Evolutionary conservation across 2,797 vertebrate genomes (phyloP).

Genomic region (Bufotes viridis): DNA sequence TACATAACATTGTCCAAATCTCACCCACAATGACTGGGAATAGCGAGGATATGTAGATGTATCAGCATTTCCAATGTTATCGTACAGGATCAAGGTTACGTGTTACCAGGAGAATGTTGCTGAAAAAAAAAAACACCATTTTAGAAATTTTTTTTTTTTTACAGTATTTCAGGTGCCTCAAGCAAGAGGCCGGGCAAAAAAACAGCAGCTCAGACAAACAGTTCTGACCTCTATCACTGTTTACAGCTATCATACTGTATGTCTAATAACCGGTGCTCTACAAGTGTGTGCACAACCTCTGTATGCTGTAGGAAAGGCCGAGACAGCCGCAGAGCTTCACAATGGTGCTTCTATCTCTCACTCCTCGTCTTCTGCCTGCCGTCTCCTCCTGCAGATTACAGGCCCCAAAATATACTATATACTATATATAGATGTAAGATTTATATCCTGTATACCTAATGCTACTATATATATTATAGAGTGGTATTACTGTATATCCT

Average conservation of each 20-base stretch:
- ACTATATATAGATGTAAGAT: slow-evolving; percentile 14
- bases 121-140: not conserved
- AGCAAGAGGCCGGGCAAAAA: slow-evolving; percentile 84
- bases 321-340: not conserved
- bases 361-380: not conserved
- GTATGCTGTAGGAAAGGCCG: not conserved
- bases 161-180: slow-evolving; percentile 90
- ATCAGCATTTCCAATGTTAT: slow-evolving; percentile 1
- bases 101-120: slow-evolving; percentile 11
- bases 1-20: not conserved
- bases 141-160: slow-evolving; percentile 70
- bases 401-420: not conserved
- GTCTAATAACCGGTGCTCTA: slow-evolving; percentile 78
- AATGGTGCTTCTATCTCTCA: slow-evolving; percentile 24
- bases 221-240: slow-evolving; percentile 90
- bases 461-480: slow-evolving; percentile 27
- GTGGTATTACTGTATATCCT: not conserved
- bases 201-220: slow-evolving; percentile 85
- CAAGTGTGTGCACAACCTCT: slow-evolving; percentile 53
- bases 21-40: not conserved
- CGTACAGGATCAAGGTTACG: slow-evolving; percentile 37
- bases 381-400: not conserved
- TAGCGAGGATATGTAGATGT: not conserved
- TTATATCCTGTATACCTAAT: slow-evolving; percentile 1
- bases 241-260: slow-evolving; percentile 92